Evolutionary conservation across 2,888 invertebrate species (phyloP).

Genomic region (Heliconius cydno): DNA sequence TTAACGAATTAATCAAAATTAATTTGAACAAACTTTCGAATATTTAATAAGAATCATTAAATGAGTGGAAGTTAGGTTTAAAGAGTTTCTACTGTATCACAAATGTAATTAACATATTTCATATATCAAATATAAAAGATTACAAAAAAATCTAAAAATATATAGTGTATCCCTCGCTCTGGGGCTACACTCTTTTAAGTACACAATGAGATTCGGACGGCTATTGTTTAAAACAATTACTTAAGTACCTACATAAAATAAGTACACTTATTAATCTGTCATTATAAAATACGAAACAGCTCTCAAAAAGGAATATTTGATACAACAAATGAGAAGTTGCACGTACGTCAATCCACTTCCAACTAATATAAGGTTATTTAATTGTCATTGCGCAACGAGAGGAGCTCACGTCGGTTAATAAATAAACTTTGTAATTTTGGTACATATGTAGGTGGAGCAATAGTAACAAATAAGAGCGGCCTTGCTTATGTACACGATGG

Average conservation of each 20-base stretch:
- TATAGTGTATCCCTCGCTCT: neutral
- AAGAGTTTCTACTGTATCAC: neutral
- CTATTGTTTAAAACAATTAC: constrained; percentile 36
- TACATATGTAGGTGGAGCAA: neutral
- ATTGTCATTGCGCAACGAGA: neutral
- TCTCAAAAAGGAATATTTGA: neutral
- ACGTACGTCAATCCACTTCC: neutral
- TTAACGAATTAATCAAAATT: neutral
- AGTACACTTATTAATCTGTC: constrained; percentile 7
- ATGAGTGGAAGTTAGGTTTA: neutral
- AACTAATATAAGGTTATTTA: neutral
- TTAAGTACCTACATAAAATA: constrained; percentile 33
- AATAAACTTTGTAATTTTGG: neutral
- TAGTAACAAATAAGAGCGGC: neutral
- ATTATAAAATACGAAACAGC: neutral
- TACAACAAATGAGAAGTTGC: too few relatives aligned
- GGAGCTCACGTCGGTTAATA: neutral
- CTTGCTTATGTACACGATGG: constrained; percentile 44
- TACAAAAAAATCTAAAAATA: constrained; percentile 24
- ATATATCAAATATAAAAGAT: constrained; percentile 14
- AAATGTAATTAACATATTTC: neutral
- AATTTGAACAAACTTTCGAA: neutral
- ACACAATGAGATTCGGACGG: constrained; percentile 47
- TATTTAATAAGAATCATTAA: neutral
- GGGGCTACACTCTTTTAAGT: constrained; percentile 32